Base-by-base conservation (phyloP, 2,113 vertebrate species). In the Lagopus leucura region DNA sequence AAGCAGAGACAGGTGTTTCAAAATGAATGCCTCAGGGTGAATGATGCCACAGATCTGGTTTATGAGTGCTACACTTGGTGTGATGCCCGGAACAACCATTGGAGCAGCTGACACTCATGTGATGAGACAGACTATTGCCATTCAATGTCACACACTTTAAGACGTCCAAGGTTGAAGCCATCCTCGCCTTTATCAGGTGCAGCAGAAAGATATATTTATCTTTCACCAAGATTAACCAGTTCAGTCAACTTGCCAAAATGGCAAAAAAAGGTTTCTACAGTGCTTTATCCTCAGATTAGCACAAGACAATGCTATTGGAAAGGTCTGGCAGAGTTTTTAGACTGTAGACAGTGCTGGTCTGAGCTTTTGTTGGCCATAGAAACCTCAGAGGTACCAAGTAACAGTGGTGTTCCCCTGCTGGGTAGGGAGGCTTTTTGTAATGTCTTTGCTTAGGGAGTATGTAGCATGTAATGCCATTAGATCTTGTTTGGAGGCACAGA, bases 31-130 rank as follows among this genome's bases (percentile, higher is more conserved):
- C 19, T 70, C 6, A 6, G 45, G 17, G 32, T 40, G 55, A 84
- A n/a, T 3, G 21, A 42, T 66, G 55, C 45, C 69, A 74, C 1
- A 0, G 0, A 0, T 60, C 50, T 76, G 42, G 25, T 38, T 82
- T 74, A 48, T 8, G 30, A 87, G 16, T 38, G 43, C 10, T 0
- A 0, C 17, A 14, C 36, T 73, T 4, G 1, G 32, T 24, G 11
- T 0, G 0, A 73, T 45, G 60, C 25, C 50, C 57, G 67, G 0
- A 0, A 63, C 24, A 52, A 73, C 20, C 54, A 34, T 45, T 43
- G 47, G 45, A 92, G 48, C 52, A 72, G 52, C 57, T 79, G 66
- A 86, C 58, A 4, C 58, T 78, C 82, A 7, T 65, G 27, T 48
- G 43, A 78, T 10, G 10, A 34, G 24, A 45, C 65, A 81, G 28